Evolutionary conservation across 1,140 invertebrate genomes (phyloP), one percentile per base, ranked within the genome.

Genomic region (Rhyzopertha dominica): DNA sequence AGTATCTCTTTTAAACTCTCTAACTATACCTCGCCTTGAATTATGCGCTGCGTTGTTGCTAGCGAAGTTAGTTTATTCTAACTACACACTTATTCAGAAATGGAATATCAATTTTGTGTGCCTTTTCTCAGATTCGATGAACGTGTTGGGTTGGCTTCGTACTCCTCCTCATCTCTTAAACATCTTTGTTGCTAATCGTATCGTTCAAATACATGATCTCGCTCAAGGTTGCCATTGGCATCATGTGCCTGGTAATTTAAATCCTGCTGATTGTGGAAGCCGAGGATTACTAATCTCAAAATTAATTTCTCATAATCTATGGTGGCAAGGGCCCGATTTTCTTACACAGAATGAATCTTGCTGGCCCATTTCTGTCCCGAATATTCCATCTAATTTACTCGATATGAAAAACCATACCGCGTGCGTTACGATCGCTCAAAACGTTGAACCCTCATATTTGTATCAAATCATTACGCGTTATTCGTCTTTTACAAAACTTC

Each of bases 141-240:
- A n/a, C n/a, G n/a, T n/a, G n/a, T n/a, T n/a, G n/a, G n/a, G n/a
- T n/a, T n/a, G n/a, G n/a, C n/a, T n/a, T n/a, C n/a, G n/a, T n/a
- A n/a, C 35, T 19, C 17, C n/a, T n/a, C n/a, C 35, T 37, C 16
- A 20, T 37, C 3, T 7, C 24, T 8, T 37, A 20, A 13, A 37
- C 18, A 16, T 22, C 8, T 37, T 37, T 37, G 35, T 37, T 3
- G 13, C 16, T 35, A 13, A 4, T 37, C 2, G 35, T 4, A 22
- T 37, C 8, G 14, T 22, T 3, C 16, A 19, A 19, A 37, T 37
- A 9, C 35, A 37, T n/a, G 4, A 37, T 19, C 14, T 37, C 12
- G 12, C 35, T 12, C 9, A n/a, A 7, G 3, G 4, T 22, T 9
- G n/a, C n/a, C n/a, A n/a, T n/a, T n/a, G 25, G 16, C 25, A 13